Percentiles rank a stretch among this genome's conserved stretches.
Conservation (phyloP, 2,797 vertebrate genomes). For the Macropus fuliginosus region DNA sequence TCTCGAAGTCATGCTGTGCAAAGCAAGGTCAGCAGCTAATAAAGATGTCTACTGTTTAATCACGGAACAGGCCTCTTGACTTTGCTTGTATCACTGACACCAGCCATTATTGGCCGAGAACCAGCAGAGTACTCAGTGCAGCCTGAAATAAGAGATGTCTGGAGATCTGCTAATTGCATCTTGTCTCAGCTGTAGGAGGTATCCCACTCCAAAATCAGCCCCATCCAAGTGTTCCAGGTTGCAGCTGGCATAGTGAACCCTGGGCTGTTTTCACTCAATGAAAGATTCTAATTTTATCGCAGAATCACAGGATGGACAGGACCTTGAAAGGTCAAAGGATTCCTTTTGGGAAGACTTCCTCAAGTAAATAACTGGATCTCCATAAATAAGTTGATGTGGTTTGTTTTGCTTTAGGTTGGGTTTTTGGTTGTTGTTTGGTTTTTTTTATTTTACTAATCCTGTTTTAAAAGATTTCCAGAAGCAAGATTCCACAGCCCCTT, state of each 20-base stretch:
- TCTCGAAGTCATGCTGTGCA: constrained; percentile 67
- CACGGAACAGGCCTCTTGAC: constrained; percentile 72
- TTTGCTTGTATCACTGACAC: constrained; percentile 73
- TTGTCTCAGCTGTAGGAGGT: constrained; percentile 77
- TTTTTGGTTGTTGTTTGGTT: background rate
- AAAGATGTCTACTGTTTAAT: constrained; percentile 76
- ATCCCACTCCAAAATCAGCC: constrained; percentile 74
- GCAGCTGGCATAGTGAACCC: constrained; percentile 77
- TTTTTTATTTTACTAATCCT: constrained; percentile 61
- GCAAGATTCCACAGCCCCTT: constrained; percentile 58
- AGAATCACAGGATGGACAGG: constrained; percentile 75
- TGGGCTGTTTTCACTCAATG: constrained; percentile 75
- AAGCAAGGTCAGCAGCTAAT: constrained; percentile 76
- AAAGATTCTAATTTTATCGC: constrained; percentile 80
- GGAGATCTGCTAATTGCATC: constrained; percentile 78
- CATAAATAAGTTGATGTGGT: background rate
- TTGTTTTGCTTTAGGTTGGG: background rate
- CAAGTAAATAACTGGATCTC: constrained; percentile 20
- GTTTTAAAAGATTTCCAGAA: constrained; percentile 68
- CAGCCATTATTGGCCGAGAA: constrained; percentile 69
- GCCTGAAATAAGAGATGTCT: constrained; percentile 72
- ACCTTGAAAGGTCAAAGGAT: constrained; percentile 74
- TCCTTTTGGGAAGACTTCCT: constrained; percentile 61
- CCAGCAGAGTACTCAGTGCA: constrained; percentile 67
- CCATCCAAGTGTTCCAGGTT: constrained; percentile 79